Evolutionary conservation across 2,888 invertebrate genomes (phyloP), one percentile per base, ranked within the genome.

Genomic region (Meghimatium bilineatum): DNA sequence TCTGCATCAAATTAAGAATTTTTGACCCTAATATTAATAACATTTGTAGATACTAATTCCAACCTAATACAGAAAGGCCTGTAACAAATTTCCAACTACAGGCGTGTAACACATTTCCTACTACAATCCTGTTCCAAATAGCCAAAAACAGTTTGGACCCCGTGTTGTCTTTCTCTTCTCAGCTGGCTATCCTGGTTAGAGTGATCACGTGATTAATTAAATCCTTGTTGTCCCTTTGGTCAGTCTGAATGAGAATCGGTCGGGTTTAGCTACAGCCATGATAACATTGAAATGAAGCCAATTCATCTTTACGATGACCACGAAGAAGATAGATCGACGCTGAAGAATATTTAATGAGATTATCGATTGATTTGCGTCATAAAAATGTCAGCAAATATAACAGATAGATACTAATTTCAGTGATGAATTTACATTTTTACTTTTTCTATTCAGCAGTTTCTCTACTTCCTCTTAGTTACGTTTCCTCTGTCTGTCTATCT

Each of bases 1-100:
- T n/a, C n/a, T n/a, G n/a, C n/a, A n/a, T n/a, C 32, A 74, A n/a
- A 32, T 52, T 29, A 12, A 0, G 74, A 74, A 52, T 29, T 52
- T 52, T 17, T 74, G 29, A 23, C 23, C 6, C 38, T 52, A 32
- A 32, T 52, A 74, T 74, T 52, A 74, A 74, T 52, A 74, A 20
- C n/a, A 32, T 72, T 74, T 52, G 52, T 52, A 32, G 56, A 49
- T 52, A 52, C 74, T 74, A 52, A 52, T 23, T 74, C 74, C 32
- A 52, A 52, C 32, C 10, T 52, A 52, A 32, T 74, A 29, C 29
- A 44, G 12, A 38, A n/a, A n/a, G n/a, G n/a, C 72, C 44, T 23
- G 1, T 49, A 32, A 74, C 74, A 32, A 52, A 49, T 49, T 74
- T 74, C 12, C 44, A 5, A 44, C 44, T 12, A 44, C 6, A 44